Evolutionary conservation across 1,140 invertebrate species (phyloP).

Genomic region (Hormaphis cornu): DNA sequence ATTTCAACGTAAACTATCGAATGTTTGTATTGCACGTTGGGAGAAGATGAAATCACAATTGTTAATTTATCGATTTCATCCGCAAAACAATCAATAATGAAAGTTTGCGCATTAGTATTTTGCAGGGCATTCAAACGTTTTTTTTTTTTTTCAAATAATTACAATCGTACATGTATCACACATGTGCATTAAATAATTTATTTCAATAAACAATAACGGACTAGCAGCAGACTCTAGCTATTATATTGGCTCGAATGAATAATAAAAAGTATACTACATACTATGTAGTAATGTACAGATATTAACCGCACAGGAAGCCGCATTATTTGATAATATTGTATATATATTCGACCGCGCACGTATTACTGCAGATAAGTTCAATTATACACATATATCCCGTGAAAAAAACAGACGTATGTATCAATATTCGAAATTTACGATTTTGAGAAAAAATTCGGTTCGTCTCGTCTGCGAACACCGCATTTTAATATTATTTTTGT

Average conservation of each 20-base stretch:
- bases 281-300: not conserved
- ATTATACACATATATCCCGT: no score
- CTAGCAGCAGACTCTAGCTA: no score
- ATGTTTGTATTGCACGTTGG: slow-evolving; percentile 14
- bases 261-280: not conserved
- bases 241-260: not conserved
- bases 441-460: no score
- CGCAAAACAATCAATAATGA: not conserved
- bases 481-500: no score
- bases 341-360: no score
- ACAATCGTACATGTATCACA: no score
- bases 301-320: slow-evolving; percentile 5
- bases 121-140: no score
- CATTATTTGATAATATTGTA: slow-evolving; percentile 6
- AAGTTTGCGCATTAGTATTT: not conserved
- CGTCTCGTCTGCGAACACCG: no score
- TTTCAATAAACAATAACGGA: not conserved
- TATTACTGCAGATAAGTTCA: no score
- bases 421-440: no score
- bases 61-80: not conserved
- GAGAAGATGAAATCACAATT: not conserved
- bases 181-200: not conserved
- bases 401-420: no score
- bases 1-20: slow-evolving; percentile 19
- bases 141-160: not conserved